These are phyloP conservation scores for Syritta pipiens DNA, from an alignment of 2,888 invertebrate species.

Conservation along the genomic window DNA sequence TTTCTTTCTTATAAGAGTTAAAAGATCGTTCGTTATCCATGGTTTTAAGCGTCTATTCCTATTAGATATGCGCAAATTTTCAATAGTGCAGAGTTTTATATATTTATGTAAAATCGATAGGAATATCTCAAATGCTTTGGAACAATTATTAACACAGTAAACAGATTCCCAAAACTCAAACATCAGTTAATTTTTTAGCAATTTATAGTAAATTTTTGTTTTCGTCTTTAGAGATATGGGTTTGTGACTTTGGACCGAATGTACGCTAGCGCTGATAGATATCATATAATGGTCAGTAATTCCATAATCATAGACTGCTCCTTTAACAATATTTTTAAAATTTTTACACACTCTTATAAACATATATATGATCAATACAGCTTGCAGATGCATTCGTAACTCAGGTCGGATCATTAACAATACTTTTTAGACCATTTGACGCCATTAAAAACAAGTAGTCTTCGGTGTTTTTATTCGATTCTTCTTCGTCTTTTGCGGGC, in stretches of 20 bases:
- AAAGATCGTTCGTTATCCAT: not conserved
- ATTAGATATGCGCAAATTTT: no score
- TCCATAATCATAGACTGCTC: not conserved
- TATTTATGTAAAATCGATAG: not conserved
- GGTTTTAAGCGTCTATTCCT: not conserved
- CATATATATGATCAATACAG: constrained; percentile 19
- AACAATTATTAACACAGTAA: not conserved
- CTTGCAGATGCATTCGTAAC: not conserved
- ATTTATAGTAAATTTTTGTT: not conserved
- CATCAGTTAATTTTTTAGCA: not conserved
- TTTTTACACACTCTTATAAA: not conserved
- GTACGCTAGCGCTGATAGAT: not conserved
- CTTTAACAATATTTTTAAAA: not conserved
- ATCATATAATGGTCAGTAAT: not conserved
- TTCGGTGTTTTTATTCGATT: not conserved
- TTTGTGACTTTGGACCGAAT: not conserved
- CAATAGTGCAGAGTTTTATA: not conserved
- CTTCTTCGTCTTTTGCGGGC: no score
- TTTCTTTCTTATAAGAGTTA: not conserved
- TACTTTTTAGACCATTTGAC: constrained; percentile 12
- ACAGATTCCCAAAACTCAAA: no score
- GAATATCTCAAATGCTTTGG: not conserved
- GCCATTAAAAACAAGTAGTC: not conserved
- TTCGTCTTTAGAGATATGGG: not conserved
- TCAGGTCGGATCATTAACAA: constrained; percentile 6